Conservation (phyloP, 2,888 invertebrate genomes). For the Drosophila koepferae region DNA sequence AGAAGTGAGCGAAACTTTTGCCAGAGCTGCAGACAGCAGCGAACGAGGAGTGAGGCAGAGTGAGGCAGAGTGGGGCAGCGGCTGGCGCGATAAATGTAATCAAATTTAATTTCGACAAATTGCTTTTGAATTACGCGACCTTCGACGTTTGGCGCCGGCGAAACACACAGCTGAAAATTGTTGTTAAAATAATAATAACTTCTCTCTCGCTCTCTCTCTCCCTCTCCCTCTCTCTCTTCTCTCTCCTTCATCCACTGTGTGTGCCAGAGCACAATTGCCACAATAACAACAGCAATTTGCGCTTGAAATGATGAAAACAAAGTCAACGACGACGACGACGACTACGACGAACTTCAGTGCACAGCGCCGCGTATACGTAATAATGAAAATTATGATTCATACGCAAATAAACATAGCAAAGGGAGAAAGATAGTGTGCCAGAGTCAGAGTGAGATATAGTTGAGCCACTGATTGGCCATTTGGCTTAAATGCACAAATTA, state of each 20-base stretch:
- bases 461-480: conserved; percentile 48
- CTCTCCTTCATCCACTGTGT: no score
- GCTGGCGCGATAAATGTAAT: conserved; percentile 76
- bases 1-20: conserved; percentile 32
- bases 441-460: not conserved
- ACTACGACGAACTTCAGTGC: conserved; percentile 10
- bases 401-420: conserved; percentile 20
- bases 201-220: not conserved
- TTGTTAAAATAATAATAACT: conserved; percentile 80
- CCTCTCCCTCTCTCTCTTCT: conserved; percentile 19
- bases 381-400: conserved; percentile 73
- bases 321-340: conserved; percentile 23
- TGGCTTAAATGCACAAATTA: conserved; percentile 68
- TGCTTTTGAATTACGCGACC: conserved; percentile 80
- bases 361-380: conserved; percentile 64
- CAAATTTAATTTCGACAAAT: conserved; percentile 80
- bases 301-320: conserved; percentile 66
- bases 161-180: conserved; percentile 76
- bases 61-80: conserved; percentile 26
- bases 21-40: conserved; percentile 21
- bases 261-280: conserved; percentile 44
- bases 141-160: conserved; percentile 62
- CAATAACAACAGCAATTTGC: conserved; percentile 72
- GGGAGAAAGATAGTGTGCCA: not conserved
- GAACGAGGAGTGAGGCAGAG: not conserved